Base-by-base conservation (phyloP, 1,140 invertebrate species). In the Dufourea novaeangliae region DNA sequence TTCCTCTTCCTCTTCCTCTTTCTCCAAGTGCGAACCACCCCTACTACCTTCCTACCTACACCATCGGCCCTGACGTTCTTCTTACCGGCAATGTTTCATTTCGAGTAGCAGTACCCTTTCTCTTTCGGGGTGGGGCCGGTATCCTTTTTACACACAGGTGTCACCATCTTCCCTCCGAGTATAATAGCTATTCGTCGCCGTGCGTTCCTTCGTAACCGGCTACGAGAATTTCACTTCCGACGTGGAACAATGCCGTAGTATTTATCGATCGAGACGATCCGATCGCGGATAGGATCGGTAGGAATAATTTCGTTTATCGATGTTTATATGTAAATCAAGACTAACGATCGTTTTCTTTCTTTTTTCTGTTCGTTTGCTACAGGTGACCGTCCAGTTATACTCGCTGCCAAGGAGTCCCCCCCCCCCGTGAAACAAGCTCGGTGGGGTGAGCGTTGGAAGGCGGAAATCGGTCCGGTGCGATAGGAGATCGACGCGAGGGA, bases 71-170 rank as follows among this genome's bases (percentile, higher is more conserved):
- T 83, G 83, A 76, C 88, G 87, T 85, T 88, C 90, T 90, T 90
- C 89, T 90, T 89, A 89, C 86, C 79, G 83, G 84, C 89, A 88
- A 90, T 90, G 89, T 91, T 90, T 91, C 87, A 89, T 90, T 90
- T 90, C 84, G 86, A 89, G 86, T 87, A 88, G 86, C 71, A 54
- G 46, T 79, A 83, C 72, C 87, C 87, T 87, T 87, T 84, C 85
- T 80, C 83, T 86, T 88, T 86, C 81, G 80, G 86, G 84, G 84
- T 87, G 86, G 84, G 85, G 85, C 80, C 81, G 56, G 29, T 63
- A 68, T 66, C 76, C 75, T 72, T 66, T 75, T 80, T 74, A 25
- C 81, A 73, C 75, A 37, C 69, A 79, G 76, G 61, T 79, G 56
- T 73, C 34, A 14, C 52, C 37, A 61, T 14, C 46, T 14, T 1